These are phyloP conservation scores for Melipona quadrifasciata DNA, from an alignment of 1,140 invertebrate genomes.

Conservation along the genomic window DNA sequence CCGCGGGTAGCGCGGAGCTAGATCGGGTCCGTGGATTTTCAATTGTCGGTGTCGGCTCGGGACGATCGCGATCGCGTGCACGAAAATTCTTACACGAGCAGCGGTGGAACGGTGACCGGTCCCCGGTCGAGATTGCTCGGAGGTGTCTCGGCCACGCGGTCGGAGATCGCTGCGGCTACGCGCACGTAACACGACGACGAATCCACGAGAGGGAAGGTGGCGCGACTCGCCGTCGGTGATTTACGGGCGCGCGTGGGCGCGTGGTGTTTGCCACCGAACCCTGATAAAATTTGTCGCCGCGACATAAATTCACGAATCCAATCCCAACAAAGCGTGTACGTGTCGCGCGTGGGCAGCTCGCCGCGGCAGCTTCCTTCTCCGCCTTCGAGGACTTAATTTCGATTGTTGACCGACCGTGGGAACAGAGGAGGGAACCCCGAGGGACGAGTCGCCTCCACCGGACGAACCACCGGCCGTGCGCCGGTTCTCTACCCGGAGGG, in stretches of 20 bases:
- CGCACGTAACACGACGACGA: constrained; percentile 19
- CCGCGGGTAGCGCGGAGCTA: too few relatives aligned
- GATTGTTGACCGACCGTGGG: constrained; percentile 68
- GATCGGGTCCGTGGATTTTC: neutral
- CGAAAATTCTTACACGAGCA: constrained; percentile 38
- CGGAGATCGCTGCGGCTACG: constrained; percentile 18
- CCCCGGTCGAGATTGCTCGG: neutral
- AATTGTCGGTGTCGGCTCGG: neutral
- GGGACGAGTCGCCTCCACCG: neutral
- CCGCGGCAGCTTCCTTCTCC: constrained; percentile 47
- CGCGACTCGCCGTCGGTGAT: constrained; percentile 65
- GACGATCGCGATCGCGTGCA: constrained; percentile 36
- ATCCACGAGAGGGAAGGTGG: constrained; percentile 3
- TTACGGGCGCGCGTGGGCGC: constrained; percentile 78
- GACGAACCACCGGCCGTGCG: constrained; percentile 18
- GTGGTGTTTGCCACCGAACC: constrained; percentile 80
- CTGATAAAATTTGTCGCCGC: constrained; percentile 81
- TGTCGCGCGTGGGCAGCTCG: constrained; percentile 70
- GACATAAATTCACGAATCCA: constrained; percentile 81
- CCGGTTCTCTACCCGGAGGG: neutral
- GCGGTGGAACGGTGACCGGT: neutral
- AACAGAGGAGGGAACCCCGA: constrained; percentile 24
- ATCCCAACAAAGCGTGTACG: constrained; percentile 72
- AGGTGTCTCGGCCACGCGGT: neutral
- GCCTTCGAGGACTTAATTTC: constrained; percentile 61